Base-by-base conservation (phyloP, 2,113 vertebrate genomes). In the Siniperca chuatsi region DNA sequence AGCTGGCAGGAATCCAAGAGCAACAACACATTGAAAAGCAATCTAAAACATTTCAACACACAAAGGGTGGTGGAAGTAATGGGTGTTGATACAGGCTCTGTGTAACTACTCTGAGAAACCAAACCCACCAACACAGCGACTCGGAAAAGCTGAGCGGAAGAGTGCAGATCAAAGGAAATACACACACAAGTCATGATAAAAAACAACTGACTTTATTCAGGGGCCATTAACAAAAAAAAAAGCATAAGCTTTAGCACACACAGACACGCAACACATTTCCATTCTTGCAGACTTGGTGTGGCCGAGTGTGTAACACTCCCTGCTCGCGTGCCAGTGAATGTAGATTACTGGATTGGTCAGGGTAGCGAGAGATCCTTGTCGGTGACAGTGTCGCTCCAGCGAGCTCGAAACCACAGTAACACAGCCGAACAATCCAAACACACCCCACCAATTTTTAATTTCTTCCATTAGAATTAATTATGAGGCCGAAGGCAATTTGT, bases 391-490 rank as follows among this genome's bases (percentile, higher is more conserved):
- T 86, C 92, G 95, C 95, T 96, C 94, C 94, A 95, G 84, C 89
- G 94, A 93, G 92, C 94, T 94, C 78, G 92, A 95, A 96, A 94
- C 93, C 91, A 93, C 90, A 87, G 93, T 94, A 95, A 91, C 91
- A 93, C 75, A 86, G 92, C 91, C 94, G 92, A 95, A 91, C 93
- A 93, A 94, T 93, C 92, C 92, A 94, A 96, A 96, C 95, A 96
- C 95, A 95, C 93, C 93, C 95, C 92, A 94, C 94, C 94, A 95
- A 96, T 94, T 91, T 95, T 94, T 95, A 95, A 95, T 94, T 94
- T 90, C 93, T 94, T 97, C 96, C 94, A 96, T 96, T 96, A 97
- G 96, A 96, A 97, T 94, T 96, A 96, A 97, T 95, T 96, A 95
- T 94, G 96, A 96, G 91, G 96, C 96, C 93, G 94, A 94, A 96